Percentiles rank a stretch among this genome's conserved stretches.
phyloP scores from a whole-genome alignment of 2,888 invertebrate species.

The Nasonia oneida region DNA sequence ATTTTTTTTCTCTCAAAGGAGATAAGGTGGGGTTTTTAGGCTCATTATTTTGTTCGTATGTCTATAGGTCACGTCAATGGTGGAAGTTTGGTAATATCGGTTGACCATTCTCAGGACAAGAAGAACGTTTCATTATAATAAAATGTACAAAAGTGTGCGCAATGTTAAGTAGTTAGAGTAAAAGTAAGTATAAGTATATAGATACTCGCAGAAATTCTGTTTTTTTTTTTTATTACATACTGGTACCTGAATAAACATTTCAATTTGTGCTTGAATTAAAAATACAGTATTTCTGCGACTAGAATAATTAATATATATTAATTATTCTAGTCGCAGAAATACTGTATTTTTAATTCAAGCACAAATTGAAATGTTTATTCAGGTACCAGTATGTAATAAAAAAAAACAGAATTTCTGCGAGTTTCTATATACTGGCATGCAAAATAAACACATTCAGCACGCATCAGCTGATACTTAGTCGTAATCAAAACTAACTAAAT shows the following conservation, averaged over 20 bases:
- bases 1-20: conserved; percentile 36
- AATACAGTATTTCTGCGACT: conserved; percentile 38
- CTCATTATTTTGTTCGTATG: conserved; percentile 6
- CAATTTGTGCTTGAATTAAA: background rate
- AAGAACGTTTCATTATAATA: conserved; percentile 70
- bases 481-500: background rate
- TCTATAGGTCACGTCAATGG: conserved; percentile 55
- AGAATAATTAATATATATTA: too few relatives aligned
- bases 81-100: conserved; percentile 54
- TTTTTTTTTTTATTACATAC: conserved; percentile 23
- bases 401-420: too few relatives aligned
- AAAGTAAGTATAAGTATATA: conserved; percentile 60
- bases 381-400: too few relatives aligned
- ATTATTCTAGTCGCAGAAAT: too few relatives aligned
- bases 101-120: conserved; percentile 71
- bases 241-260: background rate
- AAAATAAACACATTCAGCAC: conserved; percentile 65
- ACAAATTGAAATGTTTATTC: too few relatives aligned
- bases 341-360: too few relatives aligned
- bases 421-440: conserved; percentile 63
- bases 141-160: conserved; percentile 57
- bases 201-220: conserved; percentile 62
- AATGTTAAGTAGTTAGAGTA: conserved; percentile 57
- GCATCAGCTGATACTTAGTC: conserved; percentile 47
- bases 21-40: background rate